Evolutionary conservation across 2,888 invertebrate species (phyloP).

Genomic region (Drosophila putrida): DNA sequence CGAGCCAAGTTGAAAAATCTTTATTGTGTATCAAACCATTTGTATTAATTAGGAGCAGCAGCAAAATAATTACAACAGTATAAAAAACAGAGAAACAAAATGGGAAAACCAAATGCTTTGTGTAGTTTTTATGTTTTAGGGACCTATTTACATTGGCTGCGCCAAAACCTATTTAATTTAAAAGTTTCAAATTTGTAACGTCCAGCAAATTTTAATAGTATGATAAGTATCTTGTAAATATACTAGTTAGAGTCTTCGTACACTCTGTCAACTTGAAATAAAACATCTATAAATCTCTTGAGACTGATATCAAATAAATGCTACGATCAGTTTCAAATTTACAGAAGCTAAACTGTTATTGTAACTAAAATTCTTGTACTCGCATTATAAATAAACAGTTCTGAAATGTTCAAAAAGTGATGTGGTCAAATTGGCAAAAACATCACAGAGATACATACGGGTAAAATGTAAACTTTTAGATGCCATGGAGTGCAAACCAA

Average conservation of each 20-base stretch:
- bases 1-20: conserved; percentile 81
- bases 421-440: conserved; percentile 28
- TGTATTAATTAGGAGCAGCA: conserved; percentile 83
- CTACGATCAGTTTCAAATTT: not conserved
- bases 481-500: conserved; percentile 3
- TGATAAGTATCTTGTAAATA: conserved; percentile 2
- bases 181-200: conserved; percentile 33
- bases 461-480: conserved; percentile 38
- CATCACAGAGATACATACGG: conserved; percentile 19
- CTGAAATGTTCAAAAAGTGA: conserved; percentile 2
- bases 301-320: not conserved
- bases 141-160: conserved; percentile 27
- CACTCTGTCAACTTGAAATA: not conserved
- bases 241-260: not conserved
- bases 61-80: conserved; percentile 79
- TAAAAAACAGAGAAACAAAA: conserved; percentile 48
- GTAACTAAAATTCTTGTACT: not conserved
- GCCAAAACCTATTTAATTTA: conserved; percentile 49
- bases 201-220: not conserved
- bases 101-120: conserved; percentile 53
- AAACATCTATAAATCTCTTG: not conserved
- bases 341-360: not conserved
- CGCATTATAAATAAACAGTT: conserved; percentile 2
- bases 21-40: conserved; percentile 83
- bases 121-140: conserved; percentile 47